phyloP scores from a whole-genome alignment of 1,140 invertebrate genomes.

The Drosophila pandora region DNA sequence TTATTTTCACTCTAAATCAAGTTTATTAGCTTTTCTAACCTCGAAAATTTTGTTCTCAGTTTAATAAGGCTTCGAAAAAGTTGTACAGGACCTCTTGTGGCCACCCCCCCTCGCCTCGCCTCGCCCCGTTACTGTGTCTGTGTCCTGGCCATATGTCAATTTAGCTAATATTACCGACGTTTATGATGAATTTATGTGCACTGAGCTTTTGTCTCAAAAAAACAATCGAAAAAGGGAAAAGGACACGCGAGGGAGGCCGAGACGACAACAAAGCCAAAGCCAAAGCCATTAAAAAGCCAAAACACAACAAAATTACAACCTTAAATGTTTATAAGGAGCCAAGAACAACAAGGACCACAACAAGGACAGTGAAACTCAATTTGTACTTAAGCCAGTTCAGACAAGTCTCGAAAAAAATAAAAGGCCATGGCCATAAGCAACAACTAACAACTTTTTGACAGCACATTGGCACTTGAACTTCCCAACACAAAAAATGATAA shows the following conservation, averaged over 20 bases:
- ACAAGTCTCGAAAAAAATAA: slow-evolving; percentile 38
- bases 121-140: not conserved
- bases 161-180: slow-evolving; percentile 72
- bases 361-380: slow-evolving; percentile 65
- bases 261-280: slow-evolving; percentile 38
- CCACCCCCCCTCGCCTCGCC: not conserved
- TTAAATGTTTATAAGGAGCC: slow-evolving; percentile 59
- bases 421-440: slow-evolving; percentile 29
- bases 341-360: slow-evolving; percentile 8
- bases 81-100: slow-evolving; percentile 1
- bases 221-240: slow-evolving; percentile 6
- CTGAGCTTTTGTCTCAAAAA: slow-evolving; percentile 55
- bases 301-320: slow-evolving; percentile 58
- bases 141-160: slow-evolving; percentile 63
- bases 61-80: slow-evolving; percentile 14
- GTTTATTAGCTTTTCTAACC: too few relatives aligned
- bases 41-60: not conserved
- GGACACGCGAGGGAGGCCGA: not conserved
- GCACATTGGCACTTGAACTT: slow-evolving; percentile 73
- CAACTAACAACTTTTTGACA: slow-evolving; percentile 68
- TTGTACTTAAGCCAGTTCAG: slow-evolving; percentile 64
- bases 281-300: slow-evolving; percentile 70
- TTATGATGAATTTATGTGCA: slow-evolving; percentile 72
- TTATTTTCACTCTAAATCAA: too few relatives aligned
- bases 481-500: slow-evolving; percentile 1